These are phyloP conservation scores for Crotalus adamanteus DNA, from an alignment of 2,797 vertebrate species.

Conservation along the genomic window DNA sequence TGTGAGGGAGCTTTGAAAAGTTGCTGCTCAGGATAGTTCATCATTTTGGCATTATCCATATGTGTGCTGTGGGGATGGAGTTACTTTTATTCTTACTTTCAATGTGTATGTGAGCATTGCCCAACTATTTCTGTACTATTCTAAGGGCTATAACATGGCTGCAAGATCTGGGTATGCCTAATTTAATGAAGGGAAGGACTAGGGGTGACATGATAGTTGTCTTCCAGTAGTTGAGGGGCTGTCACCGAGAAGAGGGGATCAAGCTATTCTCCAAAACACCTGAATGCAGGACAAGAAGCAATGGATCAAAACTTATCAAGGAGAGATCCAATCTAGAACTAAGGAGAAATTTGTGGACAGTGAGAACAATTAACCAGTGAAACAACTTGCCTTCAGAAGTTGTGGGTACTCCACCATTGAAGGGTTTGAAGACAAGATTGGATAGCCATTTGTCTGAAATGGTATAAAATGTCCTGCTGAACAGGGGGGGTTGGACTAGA, in stretches of 20 bases:
- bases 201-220: neutral
- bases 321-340: neutral
- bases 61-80: neutral
- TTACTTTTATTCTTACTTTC: neutral
- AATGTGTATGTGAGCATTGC: neutral
- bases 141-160: neutral
- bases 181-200: neutral
- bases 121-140: neutral
- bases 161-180: neutral
- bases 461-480: neutral
- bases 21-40: neutral
- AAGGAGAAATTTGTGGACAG: neutral
- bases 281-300: neutral
- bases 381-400: neutral
- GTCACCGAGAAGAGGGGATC: no score
- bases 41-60: neutral
- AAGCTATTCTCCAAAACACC: no score
- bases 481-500: neutral
- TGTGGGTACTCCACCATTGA: neutral
- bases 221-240: neutral
- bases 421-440: neutral
- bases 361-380: neutral
- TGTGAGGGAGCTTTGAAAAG: neutral
- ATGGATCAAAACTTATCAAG: neutral
- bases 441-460: neutral